A percentile compares a stretch with the other conserved stretches of the same genome.
phyloP scores from a whole-genome alignment of 2,797 vertebrate genomes.

The Poecilia gillii region DNA sequence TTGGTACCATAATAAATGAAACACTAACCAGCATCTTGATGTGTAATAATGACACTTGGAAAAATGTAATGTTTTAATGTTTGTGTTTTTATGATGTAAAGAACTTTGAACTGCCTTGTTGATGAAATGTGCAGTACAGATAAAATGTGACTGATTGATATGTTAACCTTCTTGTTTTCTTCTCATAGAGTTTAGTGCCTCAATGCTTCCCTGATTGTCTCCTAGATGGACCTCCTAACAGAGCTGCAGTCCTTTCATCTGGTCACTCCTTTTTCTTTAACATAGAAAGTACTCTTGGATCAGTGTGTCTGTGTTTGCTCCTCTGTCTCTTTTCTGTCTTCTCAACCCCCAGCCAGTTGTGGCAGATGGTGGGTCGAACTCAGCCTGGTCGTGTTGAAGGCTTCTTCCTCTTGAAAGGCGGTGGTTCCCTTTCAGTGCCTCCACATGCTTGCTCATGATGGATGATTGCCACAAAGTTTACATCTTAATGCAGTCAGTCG shows the following conservation, averaged over 20 bases:
- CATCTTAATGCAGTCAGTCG: neutral
- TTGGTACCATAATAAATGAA: no score
- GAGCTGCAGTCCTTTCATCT: neutral
- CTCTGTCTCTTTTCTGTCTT: neutral
- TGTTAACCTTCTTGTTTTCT: neutral
- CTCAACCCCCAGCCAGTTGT: neutral
- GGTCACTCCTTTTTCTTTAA: neutral
- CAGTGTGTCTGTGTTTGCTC: neutral
- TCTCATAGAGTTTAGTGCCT: neutral
- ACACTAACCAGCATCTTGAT: no score
- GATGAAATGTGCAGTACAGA: no score
- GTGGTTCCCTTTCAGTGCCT: neutral
- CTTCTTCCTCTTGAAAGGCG: constrained; percentile 1
- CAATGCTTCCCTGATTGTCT: neutral
- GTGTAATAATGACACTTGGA: no score
- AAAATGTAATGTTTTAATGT: no score
- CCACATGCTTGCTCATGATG: neutral
- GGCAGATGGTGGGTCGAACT: neutral
- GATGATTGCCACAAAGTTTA: neutral
- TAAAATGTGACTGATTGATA: no score
- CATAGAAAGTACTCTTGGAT: neutral
- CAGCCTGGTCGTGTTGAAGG: neutral
- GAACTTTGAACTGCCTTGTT: no score
- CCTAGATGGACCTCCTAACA: neutral
- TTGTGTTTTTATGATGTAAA: no score